Evolutionary conservation across 2,113 vertebrate species (phyloP).

Genomic region (Ahaetulla prasina): DNA sequence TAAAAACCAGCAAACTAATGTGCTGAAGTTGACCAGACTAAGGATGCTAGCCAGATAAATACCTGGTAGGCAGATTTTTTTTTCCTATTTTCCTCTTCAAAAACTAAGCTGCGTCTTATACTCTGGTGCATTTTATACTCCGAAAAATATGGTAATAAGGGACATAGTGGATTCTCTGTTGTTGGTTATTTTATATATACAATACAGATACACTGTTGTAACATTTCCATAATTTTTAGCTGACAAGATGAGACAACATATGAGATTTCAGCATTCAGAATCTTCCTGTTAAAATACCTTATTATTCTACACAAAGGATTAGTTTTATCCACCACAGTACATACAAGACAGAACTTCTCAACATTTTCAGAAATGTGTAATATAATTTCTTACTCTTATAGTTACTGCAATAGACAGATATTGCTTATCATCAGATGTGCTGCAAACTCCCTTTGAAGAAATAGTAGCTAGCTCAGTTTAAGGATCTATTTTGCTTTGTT

Average conservation of each 20-base stretch:
- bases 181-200: background rate
- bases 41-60: no score
- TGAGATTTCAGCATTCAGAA: background rate
- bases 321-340: background rate
- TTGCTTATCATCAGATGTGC: background rate
- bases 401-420: background rate
- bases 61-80: no score
- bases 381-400: background rate
- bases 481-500: background rate
- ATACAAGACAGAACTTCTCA: background rate
- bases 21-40: no score
- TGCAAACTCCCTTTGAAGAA: background rate
- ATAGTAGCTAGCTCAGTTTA: background rate
- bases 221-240: background rate
- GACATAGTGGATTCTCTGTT: rapidly evolving
- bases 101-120: no score
- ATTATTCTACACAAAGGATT: background rate
- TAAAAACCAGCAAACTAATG: no score
- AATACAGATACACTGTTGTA: background rate
- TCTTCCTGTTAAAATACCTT: background rate
- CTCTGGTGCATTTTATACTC: no score
- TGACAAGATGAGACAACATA: background rate
- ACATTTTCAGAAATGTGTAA: background rate
- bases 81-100: no score
- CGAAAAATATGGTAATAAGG: no score